These are phyloP conservation scores for Rattus rattus DNA, from an alignment of 2,113 vertebrate genomes.

Conservation along the genomic window DNA sequence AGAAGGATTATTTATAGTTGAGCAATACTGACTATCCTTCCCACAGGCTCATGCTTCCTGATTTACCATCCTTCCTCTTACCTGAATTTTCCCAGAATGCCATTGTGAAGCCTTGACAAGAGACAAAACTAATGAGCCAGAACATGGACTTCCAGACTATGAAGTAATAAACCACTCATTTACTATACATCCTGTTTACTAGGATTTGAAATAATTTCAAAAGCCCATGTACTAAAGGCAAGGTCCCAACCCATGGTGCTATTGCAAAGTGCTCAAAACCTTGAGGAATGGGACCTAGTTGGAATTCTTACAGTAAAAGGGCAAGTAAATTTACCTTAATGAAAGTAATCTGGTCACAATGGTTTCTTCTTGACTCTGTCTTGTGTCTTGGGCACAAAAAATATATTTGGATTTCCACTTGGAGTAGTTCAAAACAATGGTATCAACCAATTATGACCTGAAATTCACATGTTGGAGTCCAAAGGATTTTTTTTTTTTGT, in stretches of 20 bases:
- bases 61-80: background rate
- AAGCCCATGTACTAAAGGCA: background rate
- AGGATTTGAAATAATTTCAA: background rate
- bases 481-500: background rate
- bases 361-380: background rate
- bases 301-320: background rate
- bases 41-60: background rate
- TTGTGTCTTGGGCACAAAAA: background rate
- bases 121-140: background rate
- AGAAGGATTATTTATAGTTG: background rate
- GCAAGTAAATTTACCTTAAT: background rate
- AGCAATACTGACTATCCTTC: background rate
- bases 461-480: background rate
- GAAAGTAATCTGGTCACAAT: background rate
- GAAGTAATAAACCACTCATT: background rate
- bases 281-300: background rate
- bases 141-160: background rate
- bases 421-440: background rate
- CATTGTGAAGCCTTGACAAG: background rate
- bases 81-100: background rate
- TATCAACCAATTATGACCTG: background rate
- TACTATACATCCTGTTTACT: background rate
- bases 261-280: background rate
- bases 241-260: background rate
- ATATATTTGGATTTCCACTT: background rate